Base-by-base conservation (phyloP, 2,113 vertebrate species). In the Marmota monax region DNA sequence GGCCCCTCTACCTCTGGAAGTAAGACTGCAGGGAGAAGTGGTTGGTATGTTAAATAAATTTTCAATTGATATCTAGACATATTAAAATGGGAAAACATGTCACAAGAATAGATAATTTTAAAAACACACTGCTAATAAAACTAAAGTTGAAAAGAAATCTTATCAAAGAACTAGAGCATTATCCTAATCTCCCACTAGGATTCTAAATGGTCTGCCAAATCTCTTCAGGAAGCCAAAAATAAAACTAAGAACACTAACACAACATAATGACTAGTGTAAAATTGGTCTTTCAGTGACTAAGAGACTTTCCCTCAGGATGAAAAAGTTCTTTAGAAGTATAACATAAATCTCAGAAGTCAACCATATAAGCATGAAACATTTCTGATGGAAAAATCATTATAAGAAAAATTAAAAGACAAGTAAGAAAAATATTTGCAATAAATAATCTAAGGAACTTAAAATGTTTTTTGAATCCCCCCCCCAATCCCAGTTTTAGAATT, bases 361-460 rank as follows among this genome's bases (percentile, higher is more conserved):
- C 45, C 16, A 45, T 20, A 74, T 76, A 83, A 88, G 76, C 67
- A 48, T 10, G n/a, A 74, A 88, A 45, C 4, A 13, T 37, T 82
- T 76, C 32, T 80, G 69, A 76, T 61, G 56, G n/a, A 70, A 92
- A 92, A 88, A 37, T 58, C 29, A 83, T 61, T 82, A 37, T 45
- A 82, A 87, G 76, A 53, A 80, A 87, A 74, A 85, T 77, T 70
- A 84, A 90, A 70, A 87, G 20, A 65, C 37, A 61, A 79, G 82
- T 14, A 1, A 90, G 23, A 78, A 79, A 82, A 79, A 45, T 53
- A 56, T 45, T 65, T n/a, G 16, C 13, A 53, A 53, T 23, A 56
- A 5, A 45, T 58, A 18, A 13, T 58, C 8, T 83, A n/a, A 87
- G 29, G 23, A 5, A 12, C 23, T 56, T 56, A 27, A 87, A 65